phyloP scores from a whole-genome alignment of 2,888 invertebrate species.

The Erebia palarica region DNA sequence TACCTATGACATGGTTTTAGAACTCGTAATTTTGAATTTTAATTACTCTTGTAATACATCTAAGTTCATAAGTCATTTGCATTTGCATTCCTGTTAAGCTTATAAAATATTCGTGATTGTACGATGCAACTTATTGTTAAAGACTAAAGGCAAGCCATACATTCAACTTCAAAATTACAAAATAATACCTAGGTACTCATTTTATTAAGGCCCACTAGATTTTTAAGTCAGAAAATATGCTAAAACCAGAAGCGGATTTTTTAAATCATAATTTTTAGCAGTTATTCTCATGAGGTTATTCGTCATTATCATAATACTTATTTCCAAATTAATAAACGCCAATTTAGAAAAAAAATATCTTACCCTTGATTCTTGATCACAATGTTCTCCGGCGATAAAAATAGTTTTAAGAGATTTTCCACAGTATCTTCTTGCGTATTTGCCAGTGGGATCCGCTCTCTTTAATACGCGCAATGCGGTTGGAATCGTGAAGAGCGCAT shows the following conservation, averaged over 20 bases:
- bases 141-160: too few relatives aligned
- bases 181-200: too few relatives aligned
- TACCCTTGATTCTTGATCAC: slow-evolving; percentile 93
- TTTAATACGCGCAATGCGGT: slow-evolving; percentile 94
- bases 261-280: too few relatives aligned
- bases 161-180: too few relatives aligned
- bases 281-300: too few relatives aligned
- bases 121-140: not conserved
- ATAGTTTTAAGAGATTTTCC: slow-evolving; percentile 86
- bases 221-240: too few relatives aligned
- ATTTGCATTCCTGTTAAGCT: not conserved
- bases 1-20: not conserved
- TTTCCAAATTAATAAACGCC: not conserved
- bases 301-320: too few relatives aligned
- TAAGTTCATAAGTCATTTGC: slow-evolving; percentile 6
- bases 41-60: not conserved
- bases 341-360: slow-evolving; percentile 32
- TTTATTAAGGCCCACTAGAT: too few relatives aligned
- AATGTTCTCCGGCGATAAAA: slow-evolving; percentile 96
- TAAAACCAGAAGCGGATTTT: too few relatives aligned
- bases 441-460: slow-evolving; percentile 89
- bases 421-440: slow-evolving; percentile 86
- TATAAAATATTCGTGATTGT: not conserved
- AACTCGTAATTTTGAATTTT: slow-evolving; percentile 6
- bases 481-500: slow-evolving; percentile 93